Evolutionary conservation across 2,113 vertebrate genomes (phyloP), one percentile per base, ranked within the genome.

Genomic region (Petromus typicus): DNA sequence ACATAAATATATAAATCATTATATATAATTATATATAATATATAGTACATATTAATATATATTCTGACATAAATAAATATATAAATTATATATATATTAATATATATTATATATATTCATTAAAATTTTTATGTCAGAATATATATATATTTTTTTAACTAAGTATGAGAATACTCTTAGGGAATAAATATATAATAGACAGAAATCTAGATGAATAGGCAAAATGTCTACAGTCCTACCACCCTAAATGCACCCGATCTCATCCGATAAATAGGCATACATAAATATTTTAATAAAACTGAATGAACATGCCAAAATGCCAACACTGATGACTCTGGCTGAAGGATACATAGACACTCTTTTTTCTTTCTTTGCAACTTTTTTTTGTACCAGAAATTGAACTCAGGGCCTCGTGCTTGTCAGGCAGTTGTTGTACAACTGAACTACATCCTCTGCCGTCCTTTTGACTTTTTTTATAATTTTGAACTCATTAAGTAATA

Each of bases 401-500:
- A 57, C 56, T 57, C 56, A 57, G 56, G 56, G 5, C 56, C 56
- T 57, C 20, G 17, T 5, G 56, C 56, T 57, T 57, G 56, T 17
- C 16, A 57, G 56, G 17, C 56, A 57, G 17, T 4, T 57, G 56
- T 3, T 20, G 56, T 4, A 57, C 56, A 2, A 4, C 56, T 57
- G 56, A 57, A 17, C 56, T 57, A 57, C 5, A 57, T 57, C 56
- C 17, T 17, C 17, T 4, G 67, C 23, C 80, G 71, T 81, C 5
- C 40, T 83, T 86, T 7, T 11, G 81, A 92, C 43, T n/a, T 90
- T 92, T 86, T 51, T 40, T 79, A 10, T 79, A 69, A 89, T 88
- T 96, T 89, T 93, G 4, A 92, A 88, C 89, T 73, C 20, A 40
- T 93, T 48, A 85, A 80, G 69, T 89, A 83, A 56, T 56, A 43